Evolutionary conservation across 23 tunicate species (phyloP), one percentile per base, ranked within the genome.

Genomic region (Ascidia mentula): DNA sequence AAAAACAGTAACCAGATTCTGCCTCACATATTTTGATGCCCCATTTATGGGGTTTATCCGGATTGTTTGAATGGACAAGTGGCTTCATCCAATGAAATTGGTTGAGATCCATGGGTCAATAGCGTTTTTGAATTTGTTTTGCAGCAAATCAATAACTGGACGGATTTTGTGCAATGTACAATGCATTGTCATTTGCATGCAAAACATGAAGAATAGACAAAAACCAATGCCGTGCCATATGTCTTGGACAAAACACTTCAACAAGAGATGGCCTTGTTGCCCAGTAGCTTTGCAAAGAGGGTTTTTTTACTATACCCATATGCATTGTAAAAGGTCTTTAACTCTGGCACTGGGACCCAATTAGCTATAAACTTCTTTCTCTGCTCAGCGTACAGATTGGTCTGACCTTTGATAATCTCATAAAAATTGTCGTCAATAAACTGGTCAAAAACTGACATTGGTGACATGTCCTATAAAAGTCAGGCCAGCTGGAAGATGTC

Each of bases 261-360:
- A 53, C 1, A 53, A 53, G 65, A 53, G 65, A 53, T 53, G 65
- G 65, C 65, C 65, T 53, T 53, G 65, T 53, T 53, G 65, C 65
- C 65, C 65, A 53, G 24, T 53, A 53, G 13, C 65, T 53, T 53
- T 6, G 65, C 12, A 53, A 53, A 20, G 65, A 53, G 1, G 65
- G 65, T 9, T 53, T 53, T 9, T 53, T 53, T 9, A 53, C 65
- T 53, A 53, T 9, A 53, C 65, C 65, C 65, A 53, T 53, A 28
- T 53, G 65, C 65, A 53, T 53, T 9, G 65, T 53, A 53, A 53
- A 53, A 53, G 13, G 65, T 53, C 65, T 53, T 53, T 9, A 53
- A 28, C 12, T 53, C 65, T 53, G 65, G 65, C 65, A 53, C 65
- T 53, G 65, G 65, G 65, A 53, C 65, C 65, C 65, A 53, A 20